Evolutionary conservation across 1,140 invertebrate genomes (phyloP).

Genomic region (Drosophila miranda): DNA sequence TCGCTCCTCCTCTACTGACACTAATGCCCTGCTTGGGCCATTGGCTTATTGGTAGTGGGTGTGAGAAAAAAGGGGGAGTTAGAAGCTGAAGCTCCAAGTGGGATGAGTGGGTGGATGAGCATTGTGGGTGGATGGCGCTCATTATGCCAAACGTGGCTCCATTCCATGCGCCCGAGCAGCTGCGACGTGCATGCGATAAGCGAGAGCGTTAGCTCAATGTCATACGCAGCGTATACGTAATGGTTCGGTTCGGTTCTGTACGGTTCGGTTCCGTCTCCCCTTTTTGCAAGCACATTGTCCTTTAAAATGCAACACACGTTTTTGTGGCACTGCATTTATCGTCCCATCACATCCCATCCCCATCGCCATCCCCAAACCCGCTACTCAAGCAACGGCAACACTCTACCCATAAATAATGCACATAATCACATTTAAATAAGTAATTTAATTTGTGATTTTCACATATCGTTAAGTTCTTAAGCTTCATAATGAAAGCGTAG

Average conservation of each 20-base stretch:
- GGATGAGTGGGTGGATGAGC: slow-evolving; percentile 7
- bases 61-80: slow-evolving; percentile 9
- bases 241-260: slow-evolving; percentile 11
- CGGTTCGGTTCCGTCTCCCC: slow-evolving; percentile 7
- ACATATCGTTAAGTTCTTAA: slow-evolving; percentile 69
- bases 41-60: slow-evolving; percentile 44
- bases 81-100: slow-evolving; percentile 4
- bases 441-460: slow-evolving; percentile 80
- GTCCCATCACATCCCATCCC: slow-evolving; percentile 1
- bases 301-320: slow-evolving; percentile 72
- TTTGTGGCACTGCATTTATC: slow-evolving; percentile 70
- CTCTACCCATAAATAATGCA: slow-evolving; percentile 67
- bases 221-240: slow-evolving; percentile 74
- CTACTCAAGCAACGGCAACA: slow-evolving; percentile 17
- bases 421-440: slow-evolving; percentile 79
- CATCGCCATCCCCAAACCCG: not conserved
- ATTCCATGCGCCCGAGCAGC: slow-evolving; percentile 63
- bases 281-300: slow-evolving; percentile 29
- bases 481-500: slow-evolving; percentile 30
- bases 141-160: slow-evolving; percentile 71
- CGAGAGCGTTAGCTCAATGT: slow-evolving; percentile 62
- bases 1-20: slow-evolving; percentile 15
- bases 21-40: slow-evolving; percentile 47
- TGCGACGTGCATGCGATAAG: slow-evolving; percentile 75
- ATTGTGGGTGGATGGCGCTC: slow-evolving; percentile 36